Conservation (phyloP, 37 sponge, comb jelly and placozoan species). For the Amphimedon queenslandica region DNA sequence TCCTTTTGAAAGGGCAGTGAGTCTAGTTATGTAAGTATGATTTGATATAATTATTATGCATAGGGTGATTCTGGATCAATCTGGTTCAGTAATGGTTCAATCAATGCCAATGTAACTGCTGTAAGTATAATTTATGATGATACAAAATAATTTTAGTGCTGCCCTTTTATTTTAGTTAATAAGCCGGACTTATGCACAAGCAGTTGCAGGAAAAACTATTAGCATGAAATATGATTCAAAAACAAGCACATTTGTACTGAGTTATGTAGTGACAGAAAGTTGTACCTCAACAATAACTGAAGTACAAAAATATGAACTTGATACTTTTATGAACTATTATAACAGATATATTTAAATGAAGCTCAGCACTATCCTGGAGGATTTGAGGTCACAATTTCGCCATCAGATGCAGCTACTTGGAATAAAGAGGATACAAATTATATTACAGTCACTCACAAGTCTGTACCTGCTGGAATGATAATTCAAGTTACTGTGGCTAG, state of each 20-base stretch:
- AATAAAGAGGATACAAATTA: too few relatives aligned
- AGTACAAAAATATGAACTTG: constrained; percentile 11
- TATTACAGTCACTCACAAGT: too few relatives aligned
- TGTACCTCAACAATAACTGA: constrained; percentile 52
- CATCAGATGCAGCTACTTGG: background rate
- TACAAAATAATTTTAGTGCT: background rate
- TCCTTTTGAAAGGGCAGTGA: too few relatives aligned
- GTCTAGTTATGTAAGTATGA: background rate
- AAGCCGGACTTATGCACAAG: constrained; percentile 78
- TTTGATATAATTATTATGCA: background rate
- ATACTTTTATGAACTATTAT: background rate
- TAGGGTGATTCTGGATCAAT: constrained; percentile 36
- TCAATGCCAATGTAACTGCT: constrained; percentile 29
- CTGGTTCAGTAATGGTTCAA: constrained; percentile 63
- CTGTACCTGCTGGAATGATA: too few relatives aligned
- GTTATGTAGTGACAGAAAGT: constrained; percentile 9
- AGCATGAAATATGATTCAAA: constrained; percentile 46
- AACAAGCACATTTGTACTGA: constrained; percentile 51
- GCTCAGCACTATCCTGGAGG: constrained; percentile 53
- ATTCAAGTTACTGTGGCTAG: too few relatives aligned
- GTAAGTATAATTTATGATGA: constrained; percentile 7
- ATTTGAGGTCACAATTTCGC: constrained; percentile 26
- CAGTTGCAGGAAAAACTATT: constrained; percentile 60
- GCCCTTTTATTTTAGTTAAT: constrained; percentile 23
- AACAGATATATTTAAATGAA: constrained; percentile 77